phyloP scores from a whole-genome alignment of 2,113 vertebrate genomes.

The Tyto alba region DNA sequence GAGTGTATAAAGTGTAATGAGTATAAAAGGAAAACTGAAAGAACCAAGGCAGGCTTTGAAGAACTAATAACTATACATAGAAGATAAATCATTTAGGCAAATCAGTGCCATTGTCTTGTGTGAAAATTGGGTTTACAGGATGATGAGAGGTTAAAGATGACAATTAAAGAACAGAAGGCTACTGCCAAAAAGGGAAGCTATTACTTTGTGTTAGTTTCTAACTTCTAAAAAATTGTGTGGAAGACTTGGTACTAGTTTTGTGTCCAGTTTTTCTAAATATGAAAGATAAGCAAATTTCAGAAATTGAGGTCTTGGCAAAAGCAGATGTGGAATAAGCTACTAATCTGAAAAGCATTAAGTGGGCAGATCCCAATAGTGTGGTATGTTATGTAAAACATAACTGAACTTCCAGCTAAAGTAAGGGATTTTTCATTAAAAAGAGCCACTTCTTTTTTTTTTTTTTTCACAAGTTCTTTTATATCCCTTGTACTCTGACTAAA shows the following conservation, averaged over 20 bases:
- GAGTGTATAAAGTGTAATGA: not conserved
- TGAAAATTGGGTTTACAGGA: not conserved
- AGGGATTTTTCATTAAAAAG: not conserved
- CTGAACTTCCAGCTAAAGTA: not conserved
- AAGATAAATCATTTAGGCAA: constrained; percentile 8
- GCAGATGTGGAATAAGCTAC: constrained; percentile 20
- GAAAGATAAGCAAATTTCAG: constrained; percentile 35
- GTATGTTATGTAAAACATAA: not conserved
- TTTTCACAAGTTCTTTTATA: not conserved
- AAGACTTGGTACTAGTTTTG: not conserved
- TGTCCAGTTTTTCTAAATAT: not conserved
- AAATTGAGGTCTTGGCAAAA: constrained; percentile 43
- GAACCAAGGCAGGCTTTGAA: constrained; percentile 1
- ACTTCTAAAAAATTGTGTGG: not conserved
- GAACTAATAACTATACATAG: not conserved
- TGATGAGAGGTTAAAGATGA: not conserved
- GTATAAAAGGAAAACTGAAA: not conserved
- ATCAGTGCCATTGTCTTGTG: not conserved
- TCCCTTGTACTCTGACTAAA: not conserved
- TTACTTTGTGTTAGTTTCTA: not conserved
- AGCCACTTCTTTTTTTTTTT: not conserved
- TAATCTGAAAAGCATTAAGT: constrained; percentile 17
- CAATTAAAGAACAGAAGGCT: not conserved
- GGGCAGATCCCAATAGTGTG: not conserved
- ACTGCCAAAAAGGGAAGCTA: not conserved